Base-by-base conservation (phyloP, 2,797 vertebrate species). In the Caiman crocodilus region DNA sequence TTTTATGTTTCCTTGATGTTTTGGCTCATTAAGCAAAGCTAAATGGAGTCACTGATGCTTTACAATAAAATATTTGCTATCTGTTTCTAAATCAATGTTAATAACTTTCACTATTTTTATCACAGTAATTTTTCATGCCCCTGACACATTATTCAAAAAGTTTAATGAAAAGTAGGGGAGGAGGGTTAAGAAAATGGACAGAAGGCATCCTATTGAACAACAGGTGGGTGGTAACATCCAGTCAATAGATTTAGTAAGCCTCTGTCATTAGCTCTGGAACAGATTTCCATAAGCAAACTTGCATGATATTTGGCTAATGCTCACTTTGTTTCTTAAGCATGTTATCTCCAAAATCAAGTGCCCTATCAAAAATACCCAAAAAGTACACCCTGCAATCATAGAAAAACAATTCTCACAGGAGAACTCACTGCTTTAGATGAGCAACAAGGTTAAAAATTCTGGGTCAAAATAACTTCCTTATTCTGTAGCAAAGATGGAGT, bases 1-100 rank as follows among this genome's bases (percentile, higher is more conserved):
- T 61, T 95, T 97, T 91, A 82, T 92, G 90, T 95, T 94, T 96
- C 76, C 77, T 84, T 61, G 28, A 69, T 75, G 88, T 57, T 17
- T 79, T 86, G 88, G 95, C 88, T 97, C 96, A 97, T 97, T 97
- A 96, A 93, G 79, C 87, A 97, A 90, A 97, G 95, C 89, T 85
- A 96, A 97, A 89, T 81, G 82, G 86, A 96, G 78, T 65, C 81
- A 87, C 55, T 69, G 95, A 85, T 91, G 90, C 91, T 90, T 91
- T 84, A 92, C 92, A 95, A 76, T 60, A 91, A 84, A 95, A 87
- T 5, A 79, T 85, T 93, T 11, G 7, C 86, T 88, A 61, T 79
- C 82, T 95, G 87, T 57, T 90, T 76, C 64, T 78, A 82, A 96
- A 96, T 90, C 86, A 87, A 74, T 17, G 59, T 90, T 94, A 97